These are phyloP conservation scores for Diadumene lineata DNA, from an alignment of 92 coral and sea anemone species.

Conservation along the genomic window DNA sequence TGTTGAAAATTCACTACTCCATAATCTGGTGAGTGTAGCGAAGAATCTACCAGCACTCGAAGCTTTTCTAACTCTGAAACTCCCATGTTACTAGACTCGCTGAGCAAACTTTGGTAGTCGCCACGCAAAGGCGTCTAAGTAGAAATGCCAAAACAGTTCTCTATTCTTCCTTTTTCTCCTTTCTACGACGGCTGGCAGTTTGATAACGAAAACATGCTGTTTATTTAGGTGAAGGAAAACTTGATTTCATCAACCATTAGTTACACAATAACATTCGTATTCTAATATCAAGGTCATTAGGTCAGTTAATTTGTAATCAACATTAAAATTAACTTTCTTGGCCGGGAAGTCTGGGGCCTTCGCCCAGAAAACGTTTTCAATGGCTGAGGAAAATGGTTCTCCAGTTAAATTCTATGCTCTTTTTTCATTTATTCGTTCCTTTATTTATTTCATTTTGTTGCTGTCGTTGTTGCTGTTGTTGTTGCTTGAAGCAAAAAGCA, in stretches of 20 bases:
- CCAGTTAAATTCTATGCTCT: no score
- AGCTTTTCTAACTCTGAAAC: conserved; percentile 77
- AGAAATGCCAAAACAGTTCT: not conserved
- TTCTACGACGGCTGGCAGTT: not conserved
- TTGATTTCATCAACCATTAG: not conserved
- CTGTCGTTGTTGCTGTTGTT: no score
- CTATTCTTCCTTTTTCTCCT: not conserved
- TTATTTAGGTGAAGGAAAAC: not conserved
- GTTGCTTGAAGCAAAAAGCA: no score
- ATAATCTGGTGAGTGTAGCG: conserved; percentile 72
- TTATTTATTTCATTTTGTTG: no score
- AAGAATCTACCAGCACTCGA: conserved; percentile 63
- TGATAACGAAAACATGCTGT: not conserved
- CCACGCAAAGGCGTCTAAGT: no score
- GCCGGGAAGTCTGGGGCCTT: conserved; percentile 8
- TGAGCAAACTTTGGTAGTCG: not conserved
- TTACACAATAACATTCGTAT: not conserved
- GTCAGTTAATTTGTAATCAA: conserved; percentile 3
- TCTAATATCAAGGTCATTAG: conserved; percentile 6
- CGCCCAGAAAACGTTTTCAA: no score
- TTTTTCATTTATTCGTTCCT: no score
- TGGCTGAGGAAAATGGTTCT: no score
- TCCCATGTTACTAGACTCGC: conserved; percentile 50
- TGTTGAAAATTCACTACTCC: conserved; percentile 94
- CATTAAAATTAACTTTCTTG: no score